A percentile compares a stretch with the other conserved stretches of the same genome.
Conservation (phyloP, 2,113 vertebrate genomes). For the Gambusia holbrooki region DNA sequence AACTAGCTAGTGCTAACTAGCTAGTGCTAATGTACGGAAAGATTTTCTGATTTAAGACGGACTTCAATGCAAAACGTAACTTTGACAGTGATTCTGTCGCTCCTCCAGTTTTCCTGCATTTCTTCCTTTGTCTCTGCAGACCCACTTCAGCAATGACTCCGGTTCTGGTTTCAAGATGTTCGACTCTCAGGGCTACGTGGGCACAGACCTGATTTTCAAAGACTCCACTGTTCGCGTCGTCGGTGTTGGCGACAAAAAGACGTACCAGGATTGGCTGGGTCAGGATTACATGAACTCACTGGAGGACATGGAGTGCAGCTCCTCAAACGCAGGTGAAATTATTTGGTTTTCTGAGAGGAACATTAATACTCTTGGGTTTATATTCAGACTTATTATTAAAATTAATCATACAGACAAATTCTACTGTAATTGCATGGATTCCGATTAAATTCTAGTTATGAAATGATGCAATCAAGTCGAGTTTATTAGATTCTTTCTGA, state of each 20-base stretch:
- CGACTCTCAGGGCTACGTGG: slow-evolving; percentile 83
- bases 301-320: slow-evolving; percentile 79
- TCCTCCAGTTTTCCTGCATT: neutral
- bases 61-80: neutral
- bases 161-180: slow-evolving; percentile 89
- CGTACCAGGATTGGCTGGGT: slow-evolving; percentile 89
- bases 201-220: slow-evolving; percentile 91
- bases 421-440: neutral
- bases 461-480: too few relatives aligned
- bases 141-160: slow-evolving; percentile 81
- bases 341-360: neutral
- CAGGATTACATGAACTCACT: slow-evolving; percentile 84
- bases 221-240: slow-evolving; percentile 85
- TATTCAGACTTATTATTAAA: neutral
- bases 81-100: neutral
- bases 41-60: neutral
- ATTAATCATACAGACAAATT: neutral
- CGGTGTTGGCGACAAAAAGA: slow-evolving; percentile 83
- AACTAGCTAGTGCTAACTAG: too few relatives aligned
- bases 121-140: slow-evolving; percentile 68
- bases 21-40: too few relatives aligned
- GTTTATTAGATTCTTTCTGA: too few relatives aligned
- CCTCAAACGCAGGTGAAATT: slow-evolving; percentile 79
- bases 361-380: neutral
- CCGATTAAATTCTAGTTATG: neutral